Base-by-base conservation (phyloP, 2,113 vertebrate species). In the Pheucticus melanocephalus region DNA sequence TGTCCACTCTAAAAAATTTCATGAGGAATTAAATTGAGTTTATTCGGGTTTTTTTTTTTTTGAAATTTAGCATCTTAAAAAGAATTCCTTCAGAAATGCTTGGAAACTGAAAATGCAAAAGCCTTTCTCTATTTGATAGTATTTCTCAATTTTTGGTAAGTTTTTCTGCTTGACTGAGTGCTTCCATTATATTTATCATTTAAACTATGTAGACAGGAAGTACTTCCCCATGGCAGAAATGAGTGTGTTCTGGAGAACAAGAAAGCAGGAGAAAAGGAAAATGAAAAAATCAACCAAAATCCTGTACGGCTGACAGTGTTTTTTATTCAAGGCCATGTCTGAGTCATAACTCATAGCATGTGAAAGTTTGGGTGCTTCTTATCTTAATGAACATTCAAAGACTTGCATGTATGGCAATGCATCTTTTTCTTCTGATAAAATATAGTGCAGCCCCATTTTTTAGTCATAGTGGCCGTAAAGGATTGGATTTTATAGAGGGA, bases 401-500 rank as follows among this genome's bases (percentile, higher is more conserved):
- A 27, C 6, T 15, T 35, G 5, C 12, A 33, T 39, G 15, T 11
- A 28, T 33, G 8, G 6, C 5, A 39, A 33, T 28, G 3, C 8
- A 25, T 7, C 2, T 68, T 71, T 65, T 80, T 56, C 14, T 45
- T 31, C 19, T 37, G 24, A 24, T 21, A 40, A 47, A 63, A 22
- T 17, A 27, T 3, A 39, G 7, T 31, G 7, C 11, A 44, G 4
- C 3, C 8, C 21, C 5, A 35, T 8, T 72, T 76, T 76, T 30
- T 33, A 35, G 42, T 47, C 30, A 25, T 5, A 69, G 37, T 27
- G 51, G 4, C 0, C 1, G 7, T 1, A 39, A 22, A 56, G 11
- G 50, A 37, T 23, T 40, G 16, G 48, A 33, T 54, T 82, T 69
- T 47, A 25, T 4, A 72, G 20, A 30, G 6, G 6, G 15, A 24